Conservation (phyloP, 2,888 invertebrate species). For the Diaperis boleti region DNA sequence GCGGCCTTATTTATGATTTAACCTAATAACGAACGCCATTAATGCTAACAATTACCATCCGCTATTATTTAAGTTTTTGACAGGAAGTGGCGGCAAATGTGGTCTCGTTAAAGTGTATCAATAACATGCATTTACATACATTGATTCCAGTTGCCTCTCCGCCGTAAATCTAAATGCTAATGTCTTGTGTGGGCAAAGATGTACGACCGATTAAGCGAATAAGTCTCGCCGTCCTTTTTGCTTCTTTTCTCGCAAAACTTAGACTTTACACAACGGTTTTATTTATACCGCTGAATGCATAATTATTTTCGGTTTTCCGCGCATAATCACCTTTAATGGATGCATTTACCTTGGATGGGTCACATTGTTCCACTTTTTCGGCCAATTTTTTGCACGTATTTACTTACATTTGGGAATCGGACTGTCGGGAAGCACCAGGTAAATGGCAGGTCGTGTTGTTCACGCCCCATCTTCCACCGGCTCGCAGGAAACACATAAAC, state of each 20-base stretch:
- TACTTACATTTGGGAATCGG: background rate
- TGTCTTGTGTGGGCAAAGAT: slow-evolving; percentile 52
- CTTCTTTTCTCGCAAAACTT: slow-evolving; percentile 44
- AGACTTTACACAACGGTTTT: slow-evolving; percentile 38
- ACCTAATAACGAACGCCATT: slow-evolving; percentile 15
- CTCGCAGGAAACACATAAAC: slow-evolving; percentile 34
- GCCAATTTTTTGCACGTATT: background rate
- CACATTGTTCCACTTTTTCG: slow-evolving; percentile 1
- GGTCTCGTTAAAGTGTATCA: slow-evolving; percentile 52
- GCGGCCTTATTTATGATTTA: slow-evolving; percentile 15
- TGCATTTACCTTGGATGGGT: slow-evolving; percentile 4
- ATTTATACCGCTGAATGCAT: slow-evolving; percentile 40
- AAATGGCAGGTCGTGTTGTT: slow-evolving; percentile 25
- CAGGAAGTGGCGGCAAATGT: slow-evolving; percentile 42
- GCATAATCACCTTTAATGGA: background rate
- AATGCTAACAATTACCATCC: slow-evolving; percentile 39
- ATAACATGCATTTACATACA: slow-evolving; percentile 55
- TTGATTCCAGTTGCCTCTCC: slow-evolving; percentile 52
- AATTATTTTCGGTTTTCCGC: slow-evolving; percentile 16
- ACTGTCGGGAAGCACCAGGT: slow-evolving; percentile 15
- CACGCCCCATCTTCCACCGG: slow-evolving; percentile 32
- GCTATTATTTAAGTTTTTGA: slow-evolving; percentile 47
- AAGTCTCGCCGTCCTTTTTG: slow-evolving; percentile 48
- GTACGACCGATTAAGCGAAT: slow-evolving; percentile 51
- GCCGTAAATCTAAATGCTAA: slow-evolving; percentile 57